Evolutionary conservation across 2,797 vertebrate species (phyloP).

Genomic region (Mastacembelus armatus): DNA sequence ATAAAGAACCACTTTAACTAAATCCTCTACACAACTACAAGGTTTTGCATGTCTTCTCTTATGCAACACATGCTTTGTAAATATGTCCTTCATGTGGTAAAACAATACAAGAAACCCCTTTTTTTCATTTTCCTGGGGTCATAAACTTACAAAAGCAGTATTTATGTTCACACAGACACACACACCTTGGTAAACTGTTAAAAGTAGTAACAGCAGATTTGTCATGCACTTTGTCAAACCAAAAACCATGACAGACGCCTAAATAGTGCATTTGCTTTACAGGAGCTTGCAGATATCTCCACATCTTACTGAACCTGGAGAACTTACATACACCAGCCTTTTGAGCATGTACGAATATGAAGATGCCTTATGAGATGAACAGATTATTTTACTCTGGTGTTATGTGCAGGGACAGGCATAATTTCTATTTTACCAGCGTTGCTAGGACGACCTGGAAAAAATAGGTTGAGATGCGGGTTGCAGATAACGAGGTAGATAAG

Average conservation of each 20-base stretch:
- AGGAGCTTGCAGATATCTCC: conserved; percentile 49
- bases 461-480: conserved; percentile 82
- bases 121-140: neutral
- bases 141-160: neutral
- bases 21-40: neutral
- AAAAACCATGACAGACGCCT: conserved; percentile 38
- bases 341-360: conserved; percentile 56
- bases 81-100: neutral
- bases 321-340: conserved; percentile 39
- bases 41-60: neutral
- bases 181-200: conserved; percentile 23
- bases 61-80: neutral
- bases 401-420: conserved; percentile 70
- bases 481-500: conserved; percentile 79
- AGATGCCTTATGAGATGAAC: conserved; percentile 75
- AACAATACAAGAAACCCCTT: neutral
- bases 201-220: conserved; percentile 18
- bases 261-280: conserved; percentile 56
- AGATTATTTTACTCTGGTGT: conserved; percentile 73
- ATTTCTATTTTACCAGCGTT: conserved; percentile 75
- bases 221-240: conserved; percentile 26
- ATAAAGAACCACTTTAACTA: neutral
- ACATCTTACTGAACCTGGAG: conserved; percentile 57
- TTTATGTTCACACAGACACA: neutral
- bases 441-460: conserved; percentile 83